These are phyloP conservation scores for Dromaius novaehollandiae DNA, from an alignment of 2,113 vertebrate genomes.

Conservation along the genomic window DNA sequence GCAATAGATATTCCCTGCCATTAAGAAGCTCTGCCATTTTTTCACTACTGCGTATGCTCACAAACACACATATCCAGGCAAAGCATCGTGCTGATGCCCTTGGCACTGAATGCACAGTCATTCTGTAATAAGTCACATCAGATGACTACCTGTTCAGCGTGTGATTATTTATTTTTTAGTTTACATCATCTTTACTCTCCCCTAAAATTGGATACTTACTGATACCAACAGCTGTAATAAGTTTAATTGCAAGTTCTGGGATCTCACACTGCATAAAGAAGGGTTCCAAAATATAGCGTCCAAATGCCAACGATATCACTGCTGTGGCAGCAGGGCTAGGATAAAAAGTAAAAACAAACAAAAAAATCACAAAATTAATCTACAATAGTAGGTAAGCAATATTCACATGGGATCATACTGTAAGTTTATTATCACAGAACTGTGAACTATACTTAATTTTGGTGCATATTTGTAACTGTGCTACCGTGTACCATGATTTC, in stretches of 20 bases:
- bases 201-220: conserved; percentile 81
- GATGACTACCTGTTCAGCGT: neutral
- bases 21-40: neutral
- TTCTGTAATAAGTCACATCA: neutral
- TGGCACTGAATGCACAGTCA: neutral
- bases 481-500: neutral
- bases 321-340: conserved; percentile 90
- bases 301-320: conserved; percentile 94
- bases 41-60: neutral
- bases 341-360: conserved; percentile 2
- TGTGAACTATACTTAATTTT: neutral
- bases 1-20: neutral
- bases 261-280: conserved; percentile 93
- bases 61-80: neutral
- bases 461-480: neutral
- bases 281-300: conserved; percentile 93
- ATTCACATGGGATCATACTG: neutral
- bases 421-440: neutral
- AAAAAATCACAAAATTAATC: neutral
- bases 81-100: neutral
- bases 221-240: conserved; percentile 89
- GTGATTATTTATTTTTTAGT: neutral
- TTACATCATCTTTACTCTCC: neutral
- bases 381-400: neutral
- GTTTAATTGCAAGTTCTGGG: conserved; percentile 89